Conservation (phyloP, 2,797 vertebrate genomes). For the Chrysocyon brachyurus region DNA sequence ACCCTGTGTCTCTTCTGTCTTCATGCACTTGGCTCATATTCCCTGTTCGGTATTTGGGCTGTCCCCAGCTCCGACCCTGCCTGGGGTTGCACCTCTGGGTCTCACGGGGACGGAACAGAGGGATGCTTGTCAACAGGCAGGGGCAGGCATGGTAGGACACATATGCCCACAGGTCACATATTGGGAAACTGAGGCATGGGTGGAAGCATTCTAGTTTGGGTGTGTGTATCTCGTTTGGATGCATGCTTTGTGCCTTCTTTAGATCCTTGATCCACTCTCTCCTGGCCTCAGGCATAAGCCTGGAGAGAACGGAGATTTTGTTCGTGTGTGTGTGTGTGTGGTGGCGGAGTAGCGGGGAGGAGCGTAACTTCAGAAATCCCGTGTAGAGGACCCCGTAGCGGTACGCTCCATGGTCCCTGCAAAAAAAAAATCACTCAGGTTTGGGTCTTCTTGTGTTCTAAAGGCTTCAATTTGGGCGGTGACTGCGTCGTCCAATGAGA, state of each 20-base stretch:
- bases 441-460: not conserved
- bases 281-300: not conserved
- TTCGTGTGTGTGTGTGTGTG: too few species aligned
- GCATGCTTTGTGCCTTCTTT: slow-evolving; percentile 40
- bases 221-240: not conserved
- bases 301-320: not conserved
- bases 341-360: not conserved
- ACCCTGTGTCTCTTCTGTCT: slow-evolving; percentile 5
- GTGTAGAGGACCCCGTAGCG: not conserved
- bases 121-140: not conserved
- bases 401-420: accelerated
- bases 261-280: not conserved
- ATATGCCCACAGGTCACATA: not conserved
- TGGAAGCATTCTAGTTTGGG: not conserved
- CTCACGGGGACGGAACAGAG: not conserved
- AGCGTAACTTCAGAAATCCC: not conserved
- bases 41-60: slow-evolving; percentile 18
- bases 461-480: slow-evolving; percentile 16
- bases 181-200: slow-evolving; percentile 48
- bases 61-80: not conserved
- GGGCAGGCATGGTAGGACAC: not conserved
- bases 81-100: not conserved
- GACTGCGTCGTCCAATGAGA: slow-evolving; percentile 14
- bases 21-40: not conserved
- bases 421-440: not conserved